Conservation (phyloP, 2,113 vertebrate species). For the Megaleporinus macrocephalus region DNA sequence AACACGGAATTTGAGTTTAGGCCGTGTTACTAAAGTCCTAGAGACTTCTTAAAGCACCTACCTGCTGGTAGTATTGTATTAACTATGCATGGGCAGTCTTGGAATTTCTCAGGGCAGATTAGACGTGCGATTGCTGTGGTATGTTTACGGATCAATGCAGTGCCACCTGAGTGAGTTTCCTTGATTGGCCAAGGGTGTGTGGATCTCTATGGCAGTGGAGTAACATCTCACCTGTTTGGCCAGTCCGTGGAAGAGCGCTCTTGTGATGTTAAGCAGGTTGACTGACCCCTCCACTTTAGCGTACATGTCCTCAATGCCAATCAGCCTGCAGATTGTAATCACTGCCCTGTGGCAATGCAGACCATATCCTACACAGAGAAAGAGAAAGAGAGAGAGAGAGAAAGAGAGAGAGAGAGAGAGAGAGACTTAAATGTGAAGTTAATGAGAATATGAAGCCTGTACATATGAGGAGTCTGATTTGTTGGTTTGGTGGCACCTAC, state of each 20-base stretch:
- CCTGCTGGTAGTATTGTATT: not conserved
- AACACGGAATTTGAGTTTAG: not conserved
- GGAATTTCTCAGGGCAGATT: not conserved
- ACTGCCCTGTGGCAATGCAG: constrained; percentile 92
- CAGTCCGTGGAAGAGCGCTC: constrained; percentile 87
- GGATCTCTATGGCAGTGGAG: not conserved
- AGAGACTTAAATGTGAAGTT: no score
- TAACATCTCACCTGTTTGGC: constrained; percentile 81
- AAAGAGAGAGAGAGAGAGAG: not conserved
- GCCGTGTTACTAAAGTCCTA: not conserved
- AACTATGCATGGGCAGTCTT: not conserved
- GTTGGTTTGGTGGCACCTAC: constrained; percentile 49
- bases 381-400: not conserved
- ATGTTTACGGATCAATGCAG: not conserved
- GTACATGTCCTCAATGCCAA: constrained; percentile 93
- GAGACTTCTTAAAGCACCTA: no score
- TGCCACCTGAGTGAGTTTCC: not conserved
- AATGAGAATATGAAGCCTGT: no score
- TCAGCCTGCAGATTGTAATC: constrained; percentile 91
- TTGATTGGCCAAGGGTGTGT: not conserved
- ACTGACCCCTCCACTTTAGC: constrained; percentile 87
- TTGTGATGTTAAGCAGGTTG: constrained; percentile 90
- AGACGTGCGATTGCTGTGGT: not conserved
- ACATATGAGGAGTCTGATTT: no score
- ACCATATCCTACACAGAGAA: constrained; percentile 82